Conservation (phyloP, 1,140 invertebrate species). For the Drosophila kepulauana region DNA sequence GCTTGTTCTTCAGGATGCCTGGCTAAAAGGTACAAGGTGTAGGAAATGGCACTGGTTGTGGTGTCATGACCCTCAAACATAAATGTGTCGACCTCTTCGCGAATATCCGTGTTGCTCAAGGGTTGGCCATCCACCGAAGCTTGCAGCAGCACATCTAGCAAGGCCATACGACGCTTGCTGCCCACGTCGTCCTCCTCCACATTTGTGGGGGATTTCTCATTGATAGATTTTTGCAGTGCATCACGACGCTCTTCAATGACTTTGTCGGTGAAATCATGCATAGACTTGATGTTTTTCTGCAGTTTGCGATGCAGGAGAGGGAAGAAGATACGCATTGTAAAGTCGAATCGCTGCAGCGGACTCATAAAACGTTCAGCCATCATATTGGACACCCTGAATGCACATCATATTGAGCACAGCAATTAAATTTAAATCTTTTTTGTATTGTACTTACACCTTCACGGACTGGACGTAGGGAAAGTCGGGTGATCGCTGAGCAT, state of each 20-base stretch:
- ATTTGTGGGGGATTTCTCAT: conserved; percentile 6
- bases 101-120: conserved; percentile 88
- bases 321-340: conserved; percentile 57
- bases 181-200: conserved; percentile 71
- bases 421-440: too few relatives aligned
- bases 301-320: conserved; percentile 85
- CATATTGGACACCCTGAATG: conserved; percentile 56
- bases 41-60: conserved; percentile 87
- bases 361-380: conserved; percentile 63
- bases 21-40: conserved; percentile 87
- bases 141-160: conserved; percentile 91
- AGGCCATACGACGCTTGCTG: conserved; percentile 88
- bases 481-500: conserved; percentile 89
- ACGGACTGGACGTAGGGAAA: conserved; percentile 91
- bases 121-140: conserved; percentile 86
- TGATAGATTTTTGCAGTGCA: conserved; percentile 66
- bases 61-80: conserved; percentile 93
- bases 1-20: conserved; percentile 87
- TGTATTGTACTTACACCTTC: conserved; percentile 85
- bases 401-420: background rate
- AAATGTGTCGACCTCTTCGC: conserved; percentile 92
- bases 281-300: conserved; percentile 86
- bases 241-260: conserved; percentile 86
- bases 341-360: conserved; percentile 54
- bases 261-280: conserved; percentile 89